These are phyloP conservation scores for Phallusia fumigata DNA, from an alignment of 23 tunicate genomes.

Conservation along the genomic window DNA sequence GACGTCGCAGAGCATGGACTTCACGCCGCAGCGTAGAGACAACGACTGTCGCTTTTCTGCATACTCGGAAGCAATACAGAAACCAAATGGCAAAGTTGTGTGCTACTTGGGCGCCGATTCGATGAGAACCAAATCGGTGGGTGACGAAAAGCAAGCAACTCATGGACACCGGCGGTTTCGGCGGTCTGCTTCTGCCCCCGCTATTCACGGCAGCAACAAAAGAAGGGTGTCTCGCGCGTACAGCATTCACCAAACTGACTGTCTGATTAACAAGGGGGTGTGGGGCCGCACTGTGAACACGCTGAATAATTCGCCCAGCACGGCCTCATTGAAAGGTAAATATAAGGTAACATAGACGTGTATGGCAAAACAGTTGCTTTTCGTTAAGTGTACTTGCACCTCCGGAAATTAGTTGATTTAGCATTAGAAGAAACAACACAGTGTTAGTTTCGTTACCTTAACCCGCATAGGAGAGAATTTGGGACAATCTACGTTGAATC, in stretches of 20 bases:
- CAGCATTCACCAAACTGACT: slow-evolving; percentile 2
- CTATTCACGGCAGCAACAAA: neutral
- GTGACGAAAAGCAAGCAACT: neutral
- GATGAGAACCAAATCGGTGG: neutral
- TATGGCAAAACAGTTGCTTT: too few species aligned
- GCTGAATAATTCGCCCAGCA: neutral
- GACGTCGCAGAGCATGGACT: neutral
- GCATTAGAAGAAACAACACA: too few species aligned
- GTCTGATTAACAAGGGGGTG: slow-evolving; percentile 2
- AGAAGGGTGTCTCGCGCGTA: neutral
- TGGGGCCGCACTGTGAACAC: neutral
- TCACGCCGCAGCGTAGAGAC: neutral
- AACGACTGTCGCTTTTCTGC: neutral
- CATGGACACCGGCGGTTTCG: neutral
- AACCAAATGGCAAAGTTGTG: neutral
- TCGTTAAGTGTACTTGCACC: too few species aligned
- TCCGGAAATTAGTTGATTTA: too few species aligned
- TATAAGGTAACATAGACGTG: too few species aligned
- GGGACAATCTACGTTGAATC: too few species aligned
- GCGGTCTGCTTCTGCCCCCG: slow-evolving; percentile 16
- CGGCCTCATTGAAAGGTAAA: neutral
- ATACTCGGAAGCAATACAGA: neutral
- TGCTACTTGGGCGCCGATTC: neutral
- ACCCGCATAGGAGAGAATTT: too few species aligned
- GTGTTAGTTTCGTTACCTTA: too few species aligned